phyloP scores from a whole-genome alignment of 2,797 vertebrate genomes.

The Ara ararauna region DNA sequence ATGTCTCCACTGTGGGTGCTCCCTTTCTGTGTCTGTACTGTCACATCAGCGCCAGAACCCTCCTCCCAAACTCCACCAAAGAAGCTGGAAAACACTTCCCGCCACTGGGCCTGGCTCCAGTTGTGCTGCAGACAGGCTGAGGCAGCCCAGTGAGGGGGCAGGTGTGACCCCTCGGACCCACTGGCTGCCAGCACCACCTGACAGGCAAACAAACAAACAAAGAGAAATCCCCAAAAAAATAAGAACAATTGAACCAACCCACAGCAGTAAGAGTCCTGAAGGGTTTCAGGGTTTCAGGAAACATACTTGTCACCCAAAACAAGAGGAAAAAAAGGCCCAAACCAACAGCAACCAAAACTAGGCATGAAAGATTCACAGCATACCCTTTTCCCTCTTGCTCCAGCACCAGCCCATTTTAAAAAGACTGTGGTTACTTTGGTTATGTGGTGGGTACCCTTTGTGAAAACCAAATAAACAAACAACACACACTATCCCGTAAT shows the following conservation, averaged over 20 bases:
- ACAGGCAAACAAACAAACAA: background rate
- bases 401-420: background rate
- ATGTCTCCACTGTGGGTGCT: background rate
- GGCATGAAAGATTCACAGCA: background rate
- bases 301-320: background rate
- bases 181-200: background rate
- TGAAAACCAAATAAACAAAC: conserved; percentile 56
- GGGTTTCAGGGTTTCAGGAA: background rate
- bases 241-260: background rate
- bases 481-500: conserved; percentile 1
- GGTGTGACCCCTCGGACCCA: background rate
- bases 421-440: conserved; percentile 7
- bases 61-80: background rate
- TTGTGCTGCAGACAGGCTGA: background rate
- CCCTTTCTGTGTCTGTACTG: background rate
- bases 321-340: background rate
- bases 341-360: background rate
- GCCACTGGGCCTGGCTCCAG: background rate
- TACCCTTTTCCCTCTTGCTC: background rate
- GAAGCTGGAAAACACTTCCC: accelerated
- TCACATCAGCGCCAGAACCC: background rate
- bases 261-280: background rate
- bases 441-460: conserved; percentile 40
- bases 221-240: background rate
- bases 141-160: background rate